phyloP scores from a whole-genome alignment of 2,888 invertebrate genomes.

The Stratiomys singularior region DNA sequence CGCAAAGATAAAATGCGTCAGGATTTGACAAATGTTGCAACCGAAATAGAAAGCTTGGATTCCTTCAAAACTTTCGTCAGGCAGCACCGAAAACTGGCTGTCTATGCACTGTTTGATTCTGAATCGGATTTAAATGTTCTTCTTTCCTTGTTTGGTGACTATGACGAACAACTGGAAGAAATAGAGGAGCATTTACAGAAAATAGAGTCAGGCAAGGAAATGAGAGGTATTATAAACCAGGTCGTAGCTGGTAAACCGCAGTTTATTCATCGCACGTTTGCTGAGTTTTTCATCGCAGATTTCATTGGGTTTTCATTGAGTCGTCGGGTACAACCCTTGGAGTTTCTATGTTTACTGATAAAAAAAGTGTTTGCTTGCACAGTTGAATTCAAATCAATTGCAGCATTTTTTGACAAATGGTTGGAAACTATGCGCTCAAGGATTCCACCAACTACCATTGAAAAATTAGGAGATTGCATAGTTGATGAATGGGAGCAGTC shows the following conservation, averaged over 20 bases:
- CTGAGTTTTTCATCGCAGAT: constrained; percentile 34
- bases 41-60: constrained; percentile 6
- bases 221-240: constrained; percentile 25
- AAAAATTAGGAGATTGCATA: not conserved
- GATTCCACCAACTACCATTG: not conserved
- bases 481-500: not conserved
- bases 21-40: constrained; percentile 10
- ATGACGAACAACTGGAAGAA: not conserved
- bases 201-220: constrained; percentile 12
- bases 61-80: constrained; percentile 11
- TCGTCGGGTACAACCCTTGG: too few species aligned
- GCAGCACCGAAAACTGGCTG: constrained; percentile 23
- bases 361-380: not conserved
- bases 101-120: not conserved
- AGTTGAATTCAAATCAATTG: not conserved
- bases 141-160: not conserved
- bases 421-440: not conserved
- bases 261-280: constrained; percentile 39
- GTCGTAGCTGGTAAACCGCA: constrained; percentile 4
- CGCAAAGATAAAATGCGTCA: constrained; percentile 34
- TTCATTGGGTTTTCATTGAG: not conserved
- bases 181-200: not conserved
- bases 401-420: constrained; percentile 28
- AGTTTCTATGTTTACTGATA: not conserved
- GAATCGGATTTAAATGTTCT: not conserved